Conservation (phyloP, 1,140 invertebrate species). For the Elysia chlorotica region DNA sequence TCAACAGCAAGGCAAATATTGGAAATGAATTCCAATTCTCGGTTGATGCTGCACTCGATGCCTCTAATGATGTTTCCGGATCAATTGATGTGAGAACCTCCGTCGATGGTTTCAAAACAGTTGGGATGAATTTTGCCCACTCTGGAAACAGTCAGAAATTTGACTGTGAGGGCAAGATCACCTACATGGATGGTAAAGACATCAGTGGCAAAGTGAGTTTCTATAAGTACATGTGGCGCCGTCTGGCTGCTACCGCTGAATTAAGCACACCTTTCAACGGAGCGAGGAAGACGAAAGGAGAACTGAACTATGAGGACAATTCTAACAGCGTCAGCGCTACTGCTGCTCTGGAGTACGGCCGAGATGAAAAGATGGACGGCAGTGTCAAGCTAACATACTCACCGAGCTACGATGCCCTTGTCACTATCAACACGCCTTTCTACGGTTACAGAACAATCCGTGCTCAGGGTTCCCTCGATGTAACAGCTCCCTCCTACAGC, state of each 20-base stretch:
- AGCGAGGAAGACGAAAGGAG: conserved; percentile 19
- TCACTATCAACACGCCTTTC: background rate
- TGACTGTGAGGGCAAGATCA: conserved; percentile 15
- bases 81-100: conserved; percentile 28
- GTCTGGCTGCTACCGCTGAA: conserved; percentile 24
- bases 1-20: conserved; percentile 12
- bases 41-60: conserved; percentile 9
- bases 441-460: background rate
- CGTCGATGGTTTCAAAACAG: conserved; percentile 23
- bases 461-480: background rate
- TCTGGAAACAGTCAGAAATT: conserved; percentile 22
- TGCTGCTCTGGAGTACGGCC: background rate
- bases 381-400: background rate
- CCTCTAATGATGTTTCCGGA: conserved; percentile 24
- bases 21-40: conserved; percentile 1
- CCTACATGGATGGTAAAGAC: conserved; percentile 26
- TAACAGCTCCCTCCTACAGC: background rate
- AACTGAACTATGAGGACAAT: conserved; percentile 30
- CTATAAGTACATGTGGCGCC: conserved; percentile 11
- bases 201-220: conserved; percentile 17
- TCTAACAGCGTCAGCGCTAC: background rate
- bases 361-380: background rate
- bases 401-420: background rate
- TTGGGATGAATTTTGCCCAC: conserved; percentile 30
- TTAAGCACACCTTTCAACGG: conserved; percentile 26